Conservation (phyloP, 2,113 vertebrate species). For the Solea solea region DNA sequence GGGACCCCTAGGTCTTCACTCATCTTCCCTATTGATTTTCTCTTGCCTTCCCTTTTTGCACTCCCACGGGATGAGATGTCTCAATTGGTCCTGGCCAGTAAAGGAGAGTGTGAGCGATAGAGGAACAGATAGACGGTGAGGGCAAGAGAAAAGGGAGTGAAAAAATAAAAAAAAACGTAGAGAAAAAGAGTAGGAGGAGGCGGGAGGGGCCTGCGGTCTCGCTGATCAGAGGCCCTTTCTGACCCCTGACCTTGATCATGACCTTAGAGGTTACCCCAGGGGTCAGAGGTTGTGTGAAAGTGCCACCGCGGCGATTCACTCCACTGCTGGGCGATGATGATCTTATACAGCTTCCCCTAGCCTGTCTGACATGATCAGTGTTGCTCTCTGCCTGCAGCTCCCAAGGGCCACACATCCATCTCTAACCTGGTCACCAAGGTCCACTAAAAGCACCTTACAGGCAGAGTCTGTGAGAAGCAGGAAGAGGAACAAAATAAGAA, state of each 20-base stretch:
- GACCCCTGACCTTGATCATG: conserved; percentile 81
- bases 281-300: conserved; percentile 84
- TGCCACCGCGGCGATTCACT: conserved; percentile 76
- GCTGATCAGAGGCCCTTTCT: conserved; percentile 68
- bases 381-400: conserved; percentile 68
- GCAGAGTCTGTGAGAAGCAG: conserved; percentile 68
- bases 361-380: conserved; percentile 77
- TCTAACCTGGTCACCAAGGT: conserved; percentile 60
- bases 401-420: conserved; percentile 74
- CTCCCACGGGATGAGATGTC: conserved; percentile 73
- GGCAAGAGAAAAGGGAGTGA: conserved; percentile 11
- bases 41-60: conserved; percentile 69
- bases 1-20: conserved; percentile 76
- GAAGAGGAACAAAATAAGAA: conserved; percentile 49
- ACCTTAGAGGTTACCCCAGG: conserved; percentile 66
- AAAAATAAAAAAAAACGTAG: conserved; percentile 4
- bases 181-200: conserved; percentile 24
- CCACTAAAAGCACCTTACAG: conserved; percentile 74
- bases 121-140: conserved; percentile 62
- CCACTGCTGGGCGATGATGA: conserved; percentile 75
- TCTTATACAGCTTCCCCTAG: conserved; percentile 75
- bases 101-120: conserved; percentile 64
- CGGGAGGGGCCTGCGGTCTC: conserved; percentile 36
- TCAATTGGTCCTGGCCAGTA: conserved; percentile 71
- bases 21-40: conserved; percentile 79